phyloP scores from a whole-genome alignment of 2,888 invertebrate genomes.

The Ochlodes sylvanus region DNA sequence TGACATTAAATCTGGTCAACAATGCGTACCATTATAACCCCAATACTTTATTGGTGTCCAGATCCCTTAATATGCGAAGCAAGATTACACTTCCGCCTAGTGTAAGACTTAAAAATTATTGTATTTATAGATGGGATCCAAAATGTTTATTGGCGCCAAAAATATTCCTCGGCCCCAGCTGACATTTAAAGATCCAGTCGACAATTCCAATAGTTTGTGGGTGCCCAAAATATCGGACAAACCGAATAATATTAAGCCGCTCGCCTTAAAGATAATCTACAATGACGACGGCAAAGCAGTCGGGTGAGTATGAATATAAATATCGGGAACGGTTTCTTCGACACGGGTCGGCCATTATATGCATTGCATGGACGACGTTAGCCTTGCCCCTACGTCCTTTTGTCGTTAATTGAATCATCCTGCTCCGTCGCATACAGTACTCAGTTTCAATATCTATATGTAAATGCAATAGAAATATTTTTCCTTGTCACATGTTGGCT shows the following conservation, averaged over 20 bases:
- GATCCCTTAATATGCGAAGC: too few species aligned
- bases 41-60: too few species aligned
- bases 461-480: slow-evolving; percentile 31
- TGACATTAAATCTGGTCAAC: too few species aligned
- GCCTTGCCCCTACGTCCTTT: slow-evolving; percentile 34
- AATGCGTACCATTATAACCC: too few species aligned
- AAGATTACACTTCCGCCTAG: too few species aligned
- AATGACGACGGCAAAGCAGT: slow-evolving; percentile 85
- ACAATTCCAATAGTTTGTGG: slow-evolving; percentile 93
- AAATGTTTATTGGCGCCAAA: slow-evolving; percentile 87
- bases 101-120: neutral
- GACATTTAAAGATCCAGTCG: slow-evolving; percentile 92
- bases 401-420: slow-evolving; percentile 34
- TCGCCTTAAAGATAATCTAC: slow-evolving; percentile 89
- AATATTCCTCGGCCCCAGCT: slow-evolving; percentile 93
- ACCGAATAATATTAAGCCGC: slow-evolving; percentile 93
- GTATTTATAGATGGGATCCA: slow-evolving; percentile 61
- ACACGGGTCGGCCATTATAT: slow-evolving; percentile 16
- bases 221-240: slow-evolving; percentile 93
- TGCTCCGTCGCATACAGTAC: slow-evolving; percentile 27
- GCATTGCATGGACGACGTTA: slow-evolving; percentile 27
- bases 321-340: slow-evolving; percentile 15
- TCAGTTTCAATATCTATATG: slow-evolving; percentile 29
- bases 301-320: slow-evolving; percentile 70
- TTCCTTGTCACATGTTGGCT: slow-evolving; percentile 9